Conservation (phyloP, 2,888 invertebrate species). For the Amphipoea lucens region DNA sequence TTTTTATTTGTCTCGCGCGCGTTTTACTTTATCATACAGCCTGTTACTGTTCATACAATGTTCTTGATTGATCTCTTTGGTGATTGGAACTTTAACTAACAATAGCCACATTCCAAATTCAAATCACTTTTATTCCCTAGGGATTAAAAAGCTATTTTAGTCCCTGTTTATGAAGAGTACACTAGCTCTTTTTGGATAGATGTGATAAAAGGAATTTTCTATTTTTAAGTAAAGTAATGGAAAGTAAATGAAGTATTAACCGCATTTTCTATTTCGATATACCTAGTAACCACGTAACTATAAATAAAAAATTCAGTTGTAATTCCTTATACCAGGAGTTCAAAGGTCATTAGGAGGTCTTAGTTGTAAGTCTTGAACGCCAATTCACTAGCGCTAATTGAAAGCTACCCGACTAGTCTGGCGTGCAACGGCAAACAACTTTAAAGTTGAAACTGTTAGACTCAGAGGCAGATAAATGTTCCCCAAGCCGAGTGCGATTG, state of each 20-base stretch:
- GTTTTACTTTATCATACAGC: too few species aligned
- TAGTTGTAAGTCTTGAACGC: constrained; percentile 58
- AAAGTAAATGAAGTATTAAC: not conserved
- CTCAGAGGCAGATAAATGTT: constrained; percentile 59
- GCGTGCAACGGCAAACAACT: constrained; percentile 61
- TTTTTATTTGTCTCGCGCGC: too few species aligned
- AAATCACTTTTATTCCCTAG: too few species aligned
- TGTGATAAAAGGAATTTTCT: not conserved
- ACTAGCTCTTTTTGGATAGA: too few species aligned
- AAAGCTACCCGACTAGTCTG: constrained; percentile 63
- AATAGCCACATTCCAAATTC: too few species aligned
- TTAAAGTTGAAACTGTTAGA: constrained; percentile 61
- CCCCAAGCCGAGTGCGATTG: constrained; percentile 50
- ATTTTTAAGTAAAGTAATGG: constrained; percentile 1
- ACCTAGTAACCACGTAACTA: constrained; percentile 8
- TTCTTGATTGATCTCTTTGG: too few species aligned
- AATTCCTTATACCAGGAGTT: constrained; percentile 43
- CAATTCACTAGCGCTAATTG: constrained; percentile 71
- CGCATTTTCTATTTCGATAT: not conserved
- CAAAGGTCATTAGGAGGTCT: constrained; percentile 65
- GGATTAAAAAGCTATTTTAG: too few species aligned
- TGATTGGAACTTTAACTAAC: too few species aligned
- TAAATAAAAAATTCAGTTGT: constrained; percentile 23
- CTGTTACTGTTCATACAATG: too few species aligned
- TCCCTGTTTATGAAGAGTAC: too few species aligned